A percentile compares a stretch with the other conserved stretches of the same genome.
phyloP scores from a whole-genome alignment of 2,113 vertebrate genomes.

The Peromyscus leucopus region DNA sequence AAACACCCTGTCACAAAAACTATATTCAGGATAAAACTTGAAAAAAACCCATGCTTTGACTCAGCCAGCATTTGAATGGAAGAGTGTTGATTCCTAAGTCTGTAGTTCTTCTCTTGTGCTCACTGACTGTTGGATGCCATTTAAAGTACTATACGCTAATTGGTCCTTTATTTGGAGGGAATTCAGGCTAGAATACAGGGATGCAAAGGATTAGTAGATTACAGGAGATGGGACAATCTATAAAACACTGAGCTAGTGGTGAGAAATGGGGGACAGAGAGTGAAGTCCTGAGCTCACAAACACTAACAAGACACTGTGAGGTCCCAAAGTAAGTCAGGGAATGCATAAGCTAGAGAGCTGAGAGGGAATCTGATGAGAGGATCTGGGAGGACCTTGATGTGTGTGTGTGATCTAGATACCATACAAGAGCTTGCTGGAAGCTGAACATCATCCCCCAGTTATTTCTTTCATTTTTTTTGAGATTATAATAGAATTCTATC shows the following conservation, averaged over 20 bases:
- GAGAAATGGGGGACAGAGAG: not conserved
- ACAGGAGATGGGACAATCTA: not conserved
- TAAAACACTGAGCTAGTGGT: not conserved
- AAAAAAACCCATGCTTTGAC: not conserved
- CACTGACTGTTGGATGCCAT: not conserved
- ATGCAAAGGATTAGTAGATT: not conserved
- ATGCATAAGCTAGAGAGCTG: not conserved
- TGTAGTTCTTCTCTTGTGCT: not conserved
- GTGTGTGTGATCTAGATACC: not conserved
- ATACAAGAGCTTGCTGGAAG: not conserved
- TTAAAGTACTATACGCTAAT: not conserved
- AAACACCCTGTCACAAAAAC: not conserved
- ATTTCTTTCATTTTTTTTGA: not conserved
- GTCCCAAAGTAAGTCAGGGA: not conserved
- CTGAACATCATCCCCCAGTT: not conserved
- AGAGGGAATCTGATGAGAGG: not conserved
- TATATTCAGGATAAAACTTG: not conserved
- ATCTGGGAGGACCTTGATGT: not conserved
- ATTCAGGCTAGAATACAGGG: not conserved
- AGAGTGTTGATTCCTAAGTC: not conserved
- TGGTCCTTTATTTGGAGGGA: not conserved
- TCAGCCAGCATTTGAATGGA: not conserved
- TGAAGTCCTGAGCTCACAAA: not conserved
- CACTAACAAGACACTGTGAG: not conserved
- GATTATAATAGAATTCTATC: not conserved